Percentiles rank a stretch among this genome's conserved stretches.
phyloP scores from a whole-genome alignment of 2,888 invertebrate genomes.

The Thera obeliscata region DNA sequence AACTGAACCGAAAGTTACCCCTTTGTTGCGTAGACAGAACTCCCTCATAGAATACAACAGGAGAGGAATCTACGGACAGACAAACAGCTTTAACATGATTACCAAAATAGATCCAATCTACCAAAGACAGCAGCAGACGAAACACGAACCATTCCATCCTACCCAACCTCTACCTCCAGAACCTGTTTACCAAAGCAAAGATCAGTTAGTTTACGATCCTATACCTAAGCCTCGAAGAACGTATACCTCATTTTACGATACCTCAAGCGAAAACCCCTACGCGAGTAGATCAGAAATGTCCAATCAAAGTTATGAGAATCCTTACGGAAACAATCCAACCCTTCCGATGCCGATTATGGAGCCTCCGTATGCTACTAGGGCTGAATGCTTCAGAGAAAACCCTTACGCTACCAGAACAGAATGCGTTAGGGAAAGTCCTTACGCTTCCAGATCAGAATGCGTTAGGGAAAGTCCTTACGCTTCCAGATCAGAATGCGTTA shows the following conservation, averaged over 20 bases:
- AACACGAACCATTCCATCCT: conserved; percentile 80
- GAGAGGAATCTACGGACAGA: conserved; percentile 76
- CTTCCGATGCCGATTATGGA: conserved; percentile 73
- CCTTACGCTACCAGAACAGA: conserved; percentile 57
- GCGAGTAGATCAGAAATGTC: conserved; percentile 72
- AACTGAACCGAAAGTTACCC: conserved; percentile 83
- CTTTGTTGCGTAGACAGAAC: conserved; percentile 80
- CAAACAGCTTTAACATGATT: conserved; percentile 81
- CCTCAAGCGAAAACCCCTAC: conserved; percentile 76
- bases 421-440: conserved; percentile 54
- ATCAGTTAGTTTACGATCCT: conserved; percentile 78
- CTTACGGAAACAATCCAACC: conserved; percentile 73
- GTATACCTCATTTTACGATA: conserved; percentile 77
- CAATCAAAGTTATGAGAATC: conserved; percentile 75
- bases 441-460: conserved; percentile 55
- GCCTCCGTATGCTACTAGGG: conserved; percentile 56
- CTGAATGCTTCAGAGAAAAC: conserved; percentile 56
- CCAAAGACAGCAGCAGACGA: conserved; percentile 81
- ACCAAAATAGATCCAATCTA: conserved; percentile 84
- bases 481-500: conserved; percentile 52
- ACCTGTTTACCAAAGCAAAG: conserved; percentile 82
- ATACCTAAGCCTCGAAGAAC: conserved; percentile 81
- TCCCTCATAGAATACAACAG: conserved; percentile 82
- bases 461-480: conserved; percentile 56
- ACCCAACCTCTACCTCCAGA: conserved; percentile 82